Percentiles rank a stretch among this genome's conserved stretches.
phyloP scores from a whole-genome alignment of 2,797 vertebrate genomes.

The Clamator glandarius region DNA sequence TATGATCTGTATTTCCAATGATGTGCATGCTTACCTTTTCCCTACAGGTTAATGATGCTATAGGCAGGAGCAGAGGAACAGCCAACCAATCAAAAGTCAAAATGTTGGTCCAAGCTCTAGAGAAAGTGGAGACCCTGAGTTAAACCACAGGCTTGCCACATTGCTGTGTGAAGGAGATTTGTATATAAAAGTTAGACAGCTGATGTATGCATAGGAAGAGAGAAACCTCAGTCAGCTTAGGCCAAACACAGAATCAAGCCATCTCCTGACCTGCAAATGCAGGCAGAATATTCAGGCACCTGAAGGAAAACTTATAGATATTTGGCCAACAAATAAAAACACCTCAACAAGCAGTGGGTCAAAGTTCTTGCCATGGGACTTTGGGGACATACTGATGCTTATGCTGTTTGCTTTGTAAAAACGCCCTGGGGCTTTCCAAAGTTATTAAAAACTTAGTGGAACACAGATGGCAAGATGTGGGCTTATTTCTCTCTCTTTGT shows the following conservation, averaged over 20 bases:
- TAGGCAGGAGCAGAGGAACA: neutral
- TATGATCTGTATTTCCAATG: neutral
- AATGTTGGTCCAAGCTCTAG: neutral
- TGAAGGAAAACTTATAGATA: neutral
- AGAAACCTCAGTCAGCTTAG: neutral
- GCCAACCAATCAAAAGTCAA: neutral
- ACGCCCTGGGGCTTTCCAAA: neutral
- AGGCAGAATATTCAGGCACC: neutral
- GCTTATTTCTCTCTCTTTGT: neutral
- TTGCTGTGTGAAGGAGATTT: fast-evolving
- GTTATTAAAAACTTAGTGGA: neutral
- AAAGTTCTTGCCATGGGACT: neutral
- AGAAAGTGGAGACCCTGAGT: neutral
- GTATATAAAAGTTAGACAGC: neutral
- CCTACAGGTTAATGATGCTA: neutral
- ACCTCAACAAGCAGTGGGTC: neutral
- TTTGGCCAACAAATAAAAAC: neutral
- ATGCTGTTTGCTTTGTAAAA: neutral
- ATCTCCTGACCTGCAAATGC: neutral
- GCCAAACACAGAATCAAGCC: fast-evolving
- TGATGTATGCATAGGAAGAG: neutral
- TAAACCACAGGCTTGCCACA: neutral
- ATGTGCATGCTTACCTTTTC: neutral
- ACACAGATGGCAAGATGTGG: neutral
- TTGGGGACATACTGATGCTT: neutral